phyloP scores from a whole-genome alignment of 2,797 vertebrate genomes.

The Chromobotia macracanthus region DNA sequence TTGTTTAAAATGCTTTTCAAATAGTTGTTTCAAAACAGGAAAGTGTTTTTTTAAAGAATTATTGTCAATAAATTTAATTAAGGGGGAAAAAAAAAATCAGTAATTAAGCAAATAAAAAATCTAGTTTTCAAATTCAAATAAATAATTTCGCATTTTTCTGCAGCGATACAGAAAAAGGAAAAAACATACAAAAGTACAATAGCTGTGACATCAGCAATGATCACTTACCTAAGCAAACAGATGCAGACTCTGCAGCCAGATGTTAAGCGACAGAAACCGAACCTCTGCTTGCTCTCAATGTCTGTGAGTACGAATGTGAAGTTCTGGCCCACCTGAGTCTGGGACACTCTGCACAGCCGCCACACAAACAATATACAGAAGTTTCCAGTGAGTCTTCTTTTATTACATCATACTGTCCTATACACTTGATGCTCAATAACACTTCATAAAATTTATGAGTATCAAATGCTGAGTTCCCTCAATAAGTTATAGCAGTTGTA shows the following conservation, averaged over 20 bases:
- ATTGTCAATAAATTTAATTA: background rate
- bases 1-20: background rate
- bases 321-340: conserved; percentile 94
- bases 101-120: no score
- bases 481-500: background rate
- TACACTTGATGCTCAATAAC: background rate
- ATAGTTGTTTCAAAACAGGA: background rate
- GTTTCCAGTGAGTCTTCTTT: background rate
- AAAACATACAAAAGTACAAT: background rate
- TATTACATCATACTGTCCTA: background rate
- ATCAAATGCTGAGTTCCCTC: background rate
- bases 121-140: no score
- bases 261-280: conserved; percentile 95
- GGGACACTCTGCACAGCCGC: conserved; percentile 80
- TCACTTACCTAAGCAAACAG: conserved; percentile 90
- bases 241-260: conserved; percentile 91
- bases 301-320: conserved; percentile 98
- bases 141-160: no score
- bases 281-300: conserved; percentile 95
- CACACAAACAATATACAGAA: background rate
- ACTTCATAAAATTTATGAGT: background rate
- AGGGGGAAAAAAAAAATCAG: no score
- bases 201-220: background rate
- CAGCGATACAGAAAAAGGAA: no score
- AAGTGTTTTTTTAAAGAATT: background rate